Base-by-base conservation (phyloP, 2,888 invertebrate genomes). In the Apodemia hepburni region DNA sequence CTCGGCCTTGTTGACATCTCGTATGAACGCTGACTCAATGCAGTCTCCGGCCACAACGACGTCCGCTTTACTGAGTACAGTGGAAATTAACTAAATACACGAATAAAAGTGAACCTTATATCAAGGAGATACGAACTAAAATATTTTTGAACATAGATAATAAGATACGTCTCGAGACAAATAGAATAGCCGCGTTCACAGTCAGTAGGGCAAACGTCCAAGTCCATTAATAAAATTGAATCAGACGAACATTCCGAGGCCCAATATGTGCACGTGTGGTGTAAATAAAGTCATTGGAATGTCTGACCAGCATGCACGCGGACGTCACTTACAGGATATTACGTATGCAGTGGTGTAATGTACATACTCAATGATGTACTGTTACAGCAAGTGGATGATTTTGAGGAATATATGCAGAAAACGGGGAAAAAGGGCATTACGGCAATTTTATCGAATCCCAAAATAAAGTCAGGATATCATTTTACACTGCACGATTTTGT, bases 211-310 rank as follows among this genome's bases (percentile, higher is more conserved):
- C 90, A 91, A 87, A 79, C 84, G 85, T 88, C 91, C 91, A 91
- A 90, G 80, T 90, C 91, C 91, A 90, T 91, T 91, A 89, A 90
- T 91, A 91, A 91, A 85, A 90, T 90, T 87, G 91, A 91, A 90
- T 89, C 91, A 89, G 85, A 83, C 85, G 80, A 84, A 85, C 87
- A 89, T 91, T 88, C 89, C 87, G 78, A 73, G 76, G 82, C 84
- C 88, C 85, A 85, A 85, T 81, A 80, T 85, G 81, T 80, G 83
- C 89, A 89, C 87, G 85, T 86, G 86, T 75, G 78, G 75, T 73
- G 75, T 87, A 87, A 84, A 86, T 85, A 85, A 82, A 82, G 75
- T 73, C 70, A 63, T 61, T 65, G 68, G 68, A 69, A 68, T 70
- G 71, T 65, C 66, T 66, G 65, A 64, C 42, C 15, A 42, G 68